Evolutionary conservation across 2,797 vertebrate genomes (phyloP), one percentile per base, ranked within the genome.

Genomic region (Peromyscus eremicus): DNA sequence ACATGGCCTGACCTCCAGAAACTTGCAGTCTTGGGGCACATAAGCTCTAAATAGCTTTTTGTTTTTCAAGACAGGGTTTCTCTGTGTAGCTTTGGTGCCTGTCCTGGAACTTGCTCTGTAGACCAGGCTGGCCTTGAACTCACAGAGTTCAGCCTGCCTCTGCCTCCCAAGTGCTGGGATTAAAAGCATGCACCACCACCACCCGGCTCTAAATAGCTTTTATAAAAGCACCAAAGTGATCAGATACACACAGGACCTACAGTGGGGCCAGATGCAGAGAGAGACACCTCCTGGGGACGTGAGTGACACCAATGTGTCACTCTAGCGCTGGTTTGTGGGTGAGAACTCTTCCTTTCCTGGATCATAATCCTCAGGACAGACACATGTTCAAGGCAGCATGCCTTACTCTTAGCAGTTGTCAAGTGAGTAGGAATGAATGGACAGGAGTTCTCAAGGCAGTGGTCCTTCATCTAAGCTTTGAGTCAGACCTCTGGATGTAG

Each of bases 351-450:
- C 37, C 87, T 55, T 81, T n/a, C n/a, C 32, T 13, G 5, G 32
- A 37, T 10, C 49, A 0, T 23, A 23, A 1, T 73, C 23, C 40
- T 43, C 40, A 52, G 84, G 75, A 11, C 88, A 34, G 57, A 62
- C 13, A 57, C 8, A 2, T 4, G 8, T 23, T 43, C 64, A 9
- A 10, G 17, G 19, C 70, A 4, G 29, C 0, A 1, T 43, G 17
- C 55, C 62, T 52, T 80, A 16, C 37, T 83, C 76, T 66, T 2
- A 23, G 34, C 6, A 3, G 32, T 27, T 37, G 12, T 7, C 40
- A n/a, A 73, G 11, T 23, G 62, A 60, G 32, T 1, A 70, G 60
- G 37, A 29, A 10, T 2, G 68, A 49, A 4, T 19, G n/a, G 27
- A 9, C 1, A 57, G 12, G 5, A 37, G 21, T 55, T n/a, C 87